Conservation (phyloP, 2,888 invertebrate species). For the Podabrus alpinus region DNA sequence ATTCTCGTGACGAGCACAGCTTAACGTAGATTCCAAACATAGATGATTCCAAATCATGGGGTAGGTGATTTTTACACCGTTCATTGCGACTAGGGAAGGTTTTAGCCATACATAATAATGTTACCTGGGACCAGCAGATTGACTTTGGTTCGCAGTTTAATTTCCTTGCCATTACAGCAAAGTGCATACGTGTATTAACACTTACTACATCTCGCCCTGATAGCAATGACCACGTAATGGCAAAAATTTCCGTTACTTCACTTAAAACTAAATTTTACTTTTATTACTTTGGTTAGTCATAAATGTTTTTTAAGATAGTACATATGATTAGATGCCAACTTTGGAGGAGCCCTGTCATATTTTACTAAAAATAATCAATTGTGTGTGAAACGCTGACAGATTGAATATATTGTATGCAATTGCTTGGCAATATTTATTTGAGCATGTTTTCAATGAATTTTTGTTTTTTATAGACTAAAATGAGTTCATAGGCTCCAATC, state of each 20-base stretch:
- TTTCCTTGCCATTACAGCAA: not conserved
- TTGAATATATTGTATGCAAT: not conserved
- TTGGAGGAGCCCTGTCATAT: not conserved
- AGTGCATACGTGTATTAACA: not conserved
- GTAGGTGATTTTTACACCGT: no score
- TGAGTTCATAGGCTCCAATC: no score
- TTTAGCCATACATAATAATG: no score
- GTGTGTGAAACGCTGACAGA: not conserved
- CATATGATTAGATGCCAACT: not conserved
- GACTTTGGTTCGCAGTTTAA: not conserved
- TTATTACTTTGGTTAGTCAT: not conserved
- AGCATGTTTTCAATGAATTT: not conserved
- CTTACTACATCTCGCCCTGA: not conserved
- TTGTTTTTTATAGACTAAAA: not conserved
- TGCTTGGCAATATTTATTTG: not conserved
- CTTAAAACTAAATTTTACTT: not conserved
- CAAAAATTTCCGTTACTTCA: not conserved
- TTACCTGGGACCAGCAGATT: no score
- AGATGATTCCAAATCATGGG: no score
- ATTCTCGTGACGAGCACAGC: no score
- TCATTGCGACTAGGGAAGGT: no score
- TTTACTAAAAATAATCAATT: not conserved
- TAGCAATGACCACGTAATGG: not conserved
- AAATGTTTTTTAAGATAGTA: not conserved
- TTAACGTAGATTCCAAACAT: no score